These are phyloP conservation scores for Heliconius himera DNA, from an alignment of 1,140 invertebrate genomes.

Conservation along the genomic window DNA sequence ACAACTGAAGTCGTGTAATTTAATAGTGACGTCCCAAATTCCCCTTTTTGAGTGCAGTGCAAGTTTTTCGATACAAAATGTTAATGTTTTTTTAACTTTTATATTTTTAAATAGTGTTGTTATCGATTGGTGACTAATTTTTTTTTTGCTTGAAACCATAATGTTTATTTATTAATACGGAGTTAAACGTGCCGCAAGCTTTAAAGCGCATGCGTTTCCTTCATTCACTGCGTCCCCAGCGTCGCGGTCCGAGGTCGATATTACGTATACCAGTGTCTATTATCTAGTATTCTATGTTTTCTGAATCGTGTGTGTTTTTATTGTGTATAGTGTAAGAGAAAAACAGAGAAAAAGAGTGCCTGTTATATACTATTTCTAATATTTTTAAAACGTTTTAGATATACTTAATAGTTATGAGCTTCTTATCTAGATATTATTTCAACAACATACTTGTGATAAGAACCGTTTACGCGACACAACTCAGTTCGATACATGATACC, in stretches of 20 bases:
- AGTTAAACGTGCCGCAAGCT: conserved; percentile 44
- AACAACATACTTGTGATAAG: background rate
- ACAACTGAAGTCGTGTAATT: background rate
- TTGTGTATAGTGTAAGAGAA: background rate
- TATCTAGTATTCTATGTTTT: conserved; percentile 22
- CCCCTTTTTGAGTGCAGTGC: background rate
- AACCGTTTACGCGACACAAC: background rate
- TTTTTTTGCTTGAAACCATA: background rate
- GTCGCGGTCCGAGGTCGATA: conserved; percentile 57
- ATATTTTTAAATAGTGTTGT: background rate
- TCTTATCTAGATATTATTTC: background rate
- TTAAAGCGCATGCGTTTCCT: conserved; percentile 52
- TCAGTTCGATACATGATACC: background rate
- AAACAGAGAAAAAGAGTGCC: background rate
- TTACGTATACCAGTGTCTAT: conserved; percentile 29
- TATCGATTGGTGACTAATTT: conserved; percentile 23
- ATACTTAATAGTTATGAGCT: background rate
- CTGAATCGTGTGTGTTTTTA: background rate
- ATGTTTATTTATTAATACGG: conserved; percentile 51
- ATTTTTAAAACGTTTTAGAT: background rate
- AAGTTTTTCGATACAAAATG: conserved; percentile 14
- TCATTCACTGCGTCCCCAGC: conserved; percentile 59
- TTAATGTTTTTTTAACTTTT: background rate
- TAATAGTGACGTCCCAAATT: background rate
- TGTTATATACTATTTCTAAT: background rate